A percentile compares a stretch with the other conserved stretches of the same genome.
Conservation (phyloP, 2,113 vertebrate genomes). For the Isurus oxyrinchus region DNA sequence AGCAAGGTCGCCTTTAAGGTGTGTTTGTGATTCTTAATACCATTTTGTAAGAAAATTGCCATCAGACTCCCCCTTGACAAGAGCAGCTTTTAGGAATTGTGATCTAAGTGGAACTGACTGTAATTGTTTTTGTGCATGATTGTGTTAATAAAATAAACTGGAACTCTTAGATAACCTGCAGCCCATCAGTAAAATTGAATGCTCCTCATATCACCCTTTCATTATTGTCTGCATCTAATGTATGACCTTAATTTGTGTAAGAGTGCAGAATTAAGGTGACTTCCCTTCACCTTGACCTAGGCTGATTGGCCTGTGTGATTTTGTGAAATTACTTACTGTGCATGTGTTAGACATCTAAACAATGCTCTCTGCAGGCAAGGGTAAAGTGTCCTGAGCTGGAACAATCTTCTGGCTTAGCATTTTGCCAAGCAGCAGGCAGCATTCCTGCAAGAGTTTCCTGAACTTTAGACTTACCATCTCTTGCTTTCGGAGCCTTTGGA, state of each 20-base stretch:
- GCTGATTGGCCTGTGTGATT: neutral
- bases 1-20: neutral
- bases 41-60: neutral
- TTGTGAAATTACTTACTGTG: constrained; percentile 13
- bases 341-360: neutral
- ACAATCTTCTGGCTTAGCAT: neutral
- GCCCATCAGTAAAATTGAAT: neutral
- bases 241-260: constrained; percentile 13
- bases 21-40: neutral
- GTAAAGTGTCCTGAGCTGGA: neutral
- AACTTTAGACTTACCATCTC: neutral
- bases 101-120: neutral
- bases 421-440: neutral
- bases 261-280: constrained; percentile 19
- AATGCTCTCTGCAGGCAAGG: neutral
- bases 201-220: neutral
- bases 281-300: neutral
- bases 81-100: neutral
- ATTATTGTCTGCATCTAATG: neutral
- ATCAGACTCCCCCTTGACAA: neutral
- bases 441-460: too few relatives aligned
- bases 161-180: neutral
- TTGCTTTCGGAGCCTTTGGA: neutral
- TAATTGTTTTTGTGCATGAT: neutral
- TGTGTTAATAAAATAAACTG: neutral